Conservation (phyloP, 2,888 invertebrate species). For the Homarus gammarus region DNA sequence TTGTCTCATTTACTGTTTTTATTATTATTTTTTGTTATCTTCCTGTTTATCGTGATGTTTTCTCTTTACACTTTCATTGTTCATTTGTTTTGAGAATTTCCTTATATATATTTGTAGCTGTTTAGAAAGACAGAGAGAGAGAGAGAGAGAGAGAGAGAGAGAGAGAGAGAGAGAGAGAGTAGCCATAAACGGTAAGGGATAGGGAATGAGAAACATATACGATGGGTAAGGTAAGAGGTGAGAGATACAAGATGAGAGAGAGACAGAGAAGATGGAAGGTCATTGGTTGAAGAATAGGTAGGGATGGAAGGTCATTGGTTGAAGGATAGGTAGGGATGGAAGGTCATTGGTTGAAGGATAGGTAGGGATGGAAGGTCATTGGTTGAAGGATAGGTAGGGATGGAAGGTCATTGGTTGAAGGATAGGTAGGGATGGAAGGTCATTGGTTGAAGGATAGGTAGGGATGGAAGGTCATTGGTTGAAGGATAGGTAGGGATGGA, state of each 20-base stretch:
- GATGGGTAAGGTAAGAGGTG: not conserved
- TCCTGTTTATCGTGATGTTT: no score
- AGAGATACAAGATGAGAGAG: not conserved
- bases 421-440: conserved; percentile 8
- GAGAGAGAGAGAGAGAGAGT: no score
- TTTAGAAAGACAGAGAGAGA: no score
- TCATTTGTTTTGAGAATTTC: no score
- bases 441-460: not conserved
- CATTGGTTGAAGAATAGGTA: not conserved
- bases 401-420: no score
- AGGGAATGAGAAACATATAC: no score
- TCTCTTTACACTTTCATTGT: no score
- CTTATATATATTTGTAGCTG: no score
- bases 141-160: no score
- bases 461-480: not conserved
- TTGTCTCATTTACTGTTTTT: no score
- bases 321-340: not conserved
- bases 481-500: not conserved
- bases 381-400: not conserved
- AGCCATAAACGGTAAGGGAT: no score
- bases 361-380: not conserved
- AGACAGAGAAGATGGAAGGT: conserved; percentile 13
- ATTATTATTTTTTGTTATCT: no score
- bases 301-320: not conserved
- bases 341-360: not conserved